Base-by-base conservation (phyloP, 2,113 vertebrate genomes). In the Sorex araneus region DNA sequence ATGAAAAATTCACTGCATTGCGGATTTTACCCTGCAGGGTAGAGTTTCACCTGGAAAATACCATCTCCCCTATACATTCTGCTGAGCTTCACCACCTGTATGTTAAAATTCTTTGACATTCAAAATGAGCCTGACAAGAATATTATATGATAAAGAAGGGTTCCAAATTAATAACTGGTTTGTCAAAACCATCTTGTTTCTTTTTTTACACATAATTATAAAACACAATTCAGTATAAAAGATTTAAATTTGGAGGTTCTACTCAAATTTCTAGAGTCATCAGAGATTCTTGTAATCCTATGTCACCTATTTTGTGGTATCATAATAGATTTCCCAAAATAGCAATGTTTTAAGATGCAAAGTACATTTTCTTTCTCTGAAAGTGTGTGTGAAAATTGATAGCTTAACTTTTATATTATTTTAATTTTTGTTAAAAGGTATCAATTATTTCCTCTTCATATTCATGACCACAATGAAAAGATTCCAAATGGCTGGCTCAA, bases 111-210 rank as follows among this genome's bases (percentile, higher is more conserved):
- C 36, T 63, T 15, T n/a, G 47, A 30, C 30, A 18, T 21, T 78
- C 64, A 30, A 34, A 87, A 12, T 91, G 32, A 69, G 10, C 28
- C 47, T 66, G 63, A 84, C 60, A 84, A 90, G 70, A 86, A 81
- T 32, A 64, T 36, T 81, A 69, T 15, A 57, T 0, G 57, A 87
- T 67, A 54, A 90, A 80, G 77, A 86, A 82, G 45, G 10, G 40
- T 94, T 81, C 75, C 82, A 89, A 83, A 78, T 63, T 36, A 34
- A 87, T 25, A 84, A 80, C 27, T 13, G 10, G 66, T 50, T 93
- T 94, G 71, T 93, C 69, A 94, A 85, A 96, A 88, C 83, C 57
- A 73, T 34, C 70, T 86, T 86, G 66, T 43, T 92, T 75, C 87
- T 40, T 92, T 81, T 90, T 45, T 36, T 86, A 25, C 47, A 30